These are phyloP conservation scores for Eulemur albifrons DNA, from an alignment of 2,797 vertebrate species.

Conservation along the genomic window DNA sequence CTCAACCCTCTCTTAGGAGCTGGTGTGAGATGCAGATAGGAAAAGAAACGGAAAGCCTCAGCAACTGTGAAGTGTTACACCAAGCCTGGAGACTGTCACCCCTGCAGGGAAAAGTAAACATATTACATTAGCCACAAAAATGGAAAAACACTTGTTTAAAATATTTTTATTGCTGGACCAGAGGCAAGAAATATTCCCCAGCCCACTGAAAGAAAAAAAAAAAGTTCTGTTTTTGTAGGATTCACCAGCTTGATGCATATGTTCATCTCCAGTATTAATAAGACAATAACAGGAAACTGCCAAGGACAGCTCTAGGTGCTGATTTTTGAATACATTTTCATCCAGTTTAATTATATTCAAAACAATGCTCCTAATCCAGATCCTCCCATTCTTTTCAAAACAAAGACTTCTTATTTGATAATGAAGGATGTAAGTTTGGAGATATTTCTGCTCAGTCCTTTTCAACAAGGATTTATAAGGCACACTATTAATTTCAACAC, in stretches of 20 bases:
- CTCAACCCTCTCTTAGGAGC: not conserved
- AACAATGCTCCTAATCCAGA: slow-evolving; percentile 38
- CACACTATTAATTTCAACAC: slow-evolving; percentile 38
- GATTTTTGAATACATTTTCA: slow-evolving; percentile 68
- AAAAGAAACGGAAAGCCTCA: not conserved
- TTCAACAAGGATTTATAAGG: slow-evolving; percentile 35
- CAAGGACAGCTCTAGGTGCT: not conserved
- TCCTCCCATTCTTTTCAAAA: slow-evolving; percentile 67
- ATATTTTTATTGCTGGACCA: not conserved
- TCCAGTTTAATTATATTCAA: slow-evolving; percentile 56
- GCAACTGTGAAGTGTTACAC: not conserved
- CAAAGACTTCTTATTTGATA: slow-evolving; percentile 72
- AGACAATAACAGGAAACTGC: slow-evolving; percentile 56
- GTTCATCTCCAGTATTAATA: slow-evolving; percentile 14
- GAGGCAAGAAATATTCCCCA: not conserved
- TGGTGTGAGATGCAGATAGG: not conserved
- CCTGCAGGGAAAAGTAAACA: not conserved
- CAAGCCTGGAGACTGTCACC: not conserved
- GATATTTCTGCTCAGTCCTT: slow-evolving; percentile 63
- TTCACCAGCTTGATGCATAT: not conserved
- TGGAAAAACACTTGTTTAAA: not conserved
- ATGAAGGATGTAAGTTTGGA: slow-evolving; percentile 56
- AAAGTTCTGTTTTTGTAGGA: not conserved
- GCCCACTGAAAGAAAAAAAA: not conserved
- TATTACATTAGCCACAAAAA: not conserved